Base-by-base conservation (phyloP, 2,888 invertebrate genomes). In the Trachelus troglodyta region DNA sequence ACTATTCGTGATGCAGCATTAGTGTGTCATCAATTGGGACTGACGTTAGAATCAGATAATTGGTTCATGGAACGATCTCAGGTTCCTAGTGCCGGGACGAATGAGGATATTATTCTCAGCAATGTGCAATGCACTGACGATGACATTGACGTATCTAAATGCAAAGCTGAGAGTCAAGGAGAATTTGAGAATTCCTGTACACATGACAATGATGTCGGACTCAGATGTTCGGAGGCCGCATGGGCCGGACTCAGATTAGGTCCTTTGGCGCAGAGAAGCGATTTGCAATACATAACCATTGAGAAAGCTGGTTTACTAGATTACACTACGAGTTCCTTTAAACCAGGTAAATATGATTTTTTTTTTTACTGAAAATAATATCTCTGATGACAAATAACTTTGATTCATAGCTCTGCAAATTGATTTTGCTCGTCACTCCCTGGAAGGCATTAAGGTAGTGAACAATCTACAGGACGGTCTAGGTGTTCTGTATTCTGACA, bases 171-270 rank as follows among this genome's bases (percentile, higher is more conserved):
- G 91, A 93, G 93, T 4, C 90, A 92, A 11, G 93, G 94, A 1
- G 96, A 97, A 82, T 97, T 98, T 90, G 97, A 98, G 92, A 96
- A 97, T 91, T 96, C 97, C 1, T 98, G 98, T 88, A 94, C 94
- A 0, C 97, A 97, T 87, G 96, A 96, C 37, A 95, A 96, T 88
- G 97, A 98, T 88, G 98, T 98, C 15, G 97, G 98, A 0, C 94
- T 98, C 69, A 93, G 96, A 82, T 98, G 98, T 88, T 97, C 97
- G 83, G 96, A 96, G 86, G 96, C 97, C 0, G 97, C 97, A 68
- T 99, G 99, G 99, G 98, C 98, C 0, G 99, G 99, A 0, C 92
- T 99, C 0, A 93, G 98, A 84, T 95, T 98, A 84, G 97, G 98
- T 69, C 96, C 97, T 77, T 93, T 98, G 77, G 96, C 98, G 0